A percentile compares a stretch with the other conserved stretches of the same genome.
phyloP scores from a whole-genome alignment of 1,140 invertebrate genomes.

The Patella vulgata region DNA sequence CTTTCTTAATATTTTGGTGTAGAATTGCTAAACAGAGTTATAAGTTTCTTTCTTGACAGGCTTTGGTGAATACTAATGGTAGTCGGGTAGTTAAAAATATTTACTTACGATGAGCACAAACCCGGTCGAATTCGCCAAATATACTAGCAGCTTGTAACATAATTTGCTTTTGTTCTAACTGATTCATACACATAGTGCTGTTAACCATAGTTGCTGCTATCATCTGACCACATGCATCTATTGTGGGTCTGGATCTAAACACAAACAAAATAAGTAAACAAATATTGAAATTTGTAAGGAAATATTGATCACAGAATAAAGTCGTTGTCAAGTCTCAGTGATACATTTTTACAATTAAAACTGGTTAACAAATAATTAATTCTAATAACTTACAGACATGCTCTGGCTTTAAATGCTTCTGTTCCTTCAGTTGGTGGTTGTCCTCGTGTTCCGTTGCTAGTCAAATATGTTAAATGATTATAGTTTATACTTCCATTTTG shows the following conservation, averaged over 20 bases:
- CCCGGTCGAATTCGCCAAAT: constrained; percentile 30
- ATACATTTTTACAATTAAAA: too few relatives aligned
- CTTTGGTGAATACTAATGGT: too few relatives aligned
- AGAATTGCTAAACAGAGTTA: too few relatives aligned
- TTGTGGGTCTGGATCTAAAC: constrained; percentile 20
- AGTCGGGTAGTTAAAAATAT: too few relatives aligned
- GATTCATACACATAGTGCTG: constrained; percentile 25
- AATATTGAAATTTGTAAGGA: neutral
- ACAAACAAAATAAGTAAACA: neutral
- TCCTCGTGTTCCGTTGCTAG: constrained; percentile 32
- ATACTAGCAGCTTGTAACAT: constrained; percentile 24
- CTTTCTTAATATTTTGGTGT: too few relatives aligned
- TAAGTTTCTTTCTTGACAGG: too few relatives aligned
- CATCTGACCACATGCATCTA: constrained; percentile 35
- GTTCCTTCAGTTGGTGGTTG: constrained; percentile 20
- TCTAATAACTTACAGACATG: constrained; percentile 36
- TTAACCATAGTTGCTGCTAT: constrained; percentile 30
- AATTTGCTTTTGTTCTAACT: constrained; percentile 22
- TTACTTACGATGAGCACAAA: constrained; percentile 34
- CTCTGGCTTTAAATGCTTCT: constrained; percentile 18
- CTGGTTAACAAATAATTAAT: too few relatives aligned
- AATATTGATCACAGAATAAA: too few relatives aligned
- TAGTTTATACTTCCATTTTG: constrained; percentile 31
- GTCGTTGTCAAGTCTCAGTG: too few relatives aligned
- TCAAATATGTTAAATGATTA: constrained; percentile 25